Percentiles rank a stretch among this genome's conserved stretches.
These are phyloP conservation scores for Abscondita cerata DNA, from an alignment of 2,888 invertebrate species.

Conservation along the genomic window DNA sequence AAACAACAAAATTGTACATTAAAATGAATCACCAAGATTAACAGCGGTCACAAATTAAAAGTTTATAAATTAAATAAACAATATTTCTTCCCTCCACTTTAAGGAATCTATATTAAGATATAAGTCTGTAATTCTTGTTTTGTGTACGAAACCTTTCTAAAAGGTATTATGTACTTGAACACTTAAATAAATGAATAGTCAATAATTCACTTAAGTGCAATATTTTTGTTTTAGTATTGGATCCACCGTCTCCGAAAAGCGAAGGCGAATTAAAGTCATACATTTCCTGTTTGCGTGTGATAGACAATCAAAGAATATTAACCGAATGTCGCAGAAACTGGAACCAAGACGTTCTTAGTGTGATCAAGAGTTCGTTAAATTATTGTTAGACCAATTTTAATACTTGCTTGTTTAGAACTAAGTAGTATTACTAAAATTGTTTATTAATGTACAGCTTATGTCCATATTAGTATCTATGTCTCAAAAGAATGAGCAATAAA, in stretches of 20 bases:
- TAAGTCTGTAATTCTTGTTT: no score
- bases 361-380: background rate
- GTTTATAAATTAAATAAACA: no score
- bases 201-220: no score
- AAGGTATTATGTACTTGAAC: no score
- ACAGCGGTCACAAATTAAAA: no score
- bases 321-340: conserved; percentile 79
- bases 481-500: conserved; percentile 4
- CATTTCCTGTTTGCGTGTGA: conserved; percentile 75
- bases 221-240: conserved; percentile 68
- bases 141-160: no score
- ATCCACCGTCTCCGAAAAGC: conserved; percentile 74
- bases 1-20: no score
- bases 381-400: conserved; percentile 12
- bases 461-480: conserved; percentile 9
- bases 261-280: conserved; percentile 73
- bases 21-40: no score
- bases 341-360: conserved; percentile 68
- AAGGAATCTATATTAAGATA: no score
- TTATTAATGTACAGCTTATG: conserved; percentile 1
- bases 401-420: conserved; percentile 9
- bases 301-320: conserved; percentile 80
- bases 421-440: conserved; percentile 2
- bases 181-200: no score
- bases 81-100: no score